Conservation (phyloP, 2,113 vertebrate genomes). For the Phoxinus phoxinus region DNA sequence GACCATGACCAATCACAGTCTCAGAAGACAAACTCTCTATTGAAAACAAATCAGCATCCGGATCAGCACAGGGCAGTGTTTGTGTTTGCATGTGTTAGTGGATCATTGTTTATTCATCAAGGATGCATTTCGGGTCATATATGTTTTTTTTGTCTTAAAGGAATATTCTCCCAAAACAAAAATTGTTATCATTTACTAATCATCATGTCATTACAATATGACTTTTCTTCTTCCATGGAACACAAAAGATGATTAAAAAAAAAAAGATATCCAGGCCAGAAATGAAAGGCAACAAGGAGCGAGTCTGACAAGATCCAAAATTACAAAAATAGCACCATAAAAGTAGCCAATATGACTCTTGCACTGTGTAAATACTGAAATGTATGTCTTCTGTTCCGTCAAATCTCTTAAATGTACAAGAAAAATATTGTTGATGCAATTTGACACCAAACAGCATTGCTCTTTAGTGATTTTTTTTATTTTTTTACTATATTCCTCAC, state of each 20-base stretch:
- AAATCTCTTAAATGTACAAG: not conserved
- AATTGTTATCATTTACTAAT: not conserved
- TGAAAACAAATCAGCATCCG: not conserved
- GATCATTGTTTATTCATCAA: not conserved
- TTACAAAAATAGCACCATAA: not conserved
- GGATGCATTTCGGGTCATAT: not conserved
- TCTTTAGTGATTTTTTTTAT: not conserved
- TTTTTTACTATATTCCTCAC: too few relatives aligned
- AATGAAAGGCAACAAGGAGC: not conserved
- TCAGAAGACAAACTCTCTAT: slow-evolving; percentile 2
- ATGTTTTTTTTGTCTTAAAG: not conserved
- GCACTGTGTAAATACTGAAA: not conserved
- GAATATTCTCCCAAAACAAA: not conserved
- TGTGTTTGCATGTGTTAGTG: not conserved
- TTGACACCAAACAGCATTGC: not conserved
- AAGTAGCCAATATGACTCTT: not conserved
- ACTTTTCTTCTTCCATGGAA: not conserved
- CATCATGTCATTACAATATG: not conserved
- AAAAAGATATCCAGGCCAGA: not conserved
- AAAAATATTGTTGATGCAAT: not conserved
- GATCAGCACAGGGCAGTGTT: not conserved
- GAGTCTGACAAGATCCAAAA: not conserved
- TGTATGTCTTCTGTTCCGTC: not conserved
- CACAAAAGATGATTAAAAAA: not conserved
- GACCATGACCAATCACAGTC: slow-evolving; percentile 1